phyloP scores from a whole-genome alignment of 2,113 vertebrate species.

The Dipodomys merriami region DNA sequence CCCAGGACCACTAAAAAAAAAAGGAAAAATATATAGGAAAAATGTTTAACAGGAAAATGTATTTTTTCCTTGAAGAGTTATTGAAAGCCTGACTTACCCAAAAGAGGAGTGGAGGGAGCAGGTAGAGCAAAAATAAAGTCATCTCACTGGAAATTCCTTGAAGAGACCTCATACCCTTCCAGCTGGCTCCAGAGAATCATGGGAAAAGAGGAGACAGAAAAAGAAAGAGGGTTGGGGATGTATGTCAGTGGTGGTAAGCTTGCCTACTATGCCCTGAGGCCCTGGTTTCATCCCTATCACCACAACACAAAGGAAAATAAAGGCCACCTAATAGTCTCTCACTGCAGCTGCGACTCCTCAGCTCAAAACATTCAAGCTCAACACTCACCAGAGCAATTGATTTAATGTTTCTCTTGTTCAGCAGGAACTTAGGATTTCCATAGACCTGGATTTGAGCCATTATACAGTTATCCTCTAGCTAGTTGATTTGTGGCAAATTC shows the following conservation, averaged over 20 bases:
- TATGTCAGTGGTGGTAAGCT: background rate
- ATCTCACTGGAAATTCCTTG: background rate
- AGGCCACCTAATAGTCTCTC: background rate
- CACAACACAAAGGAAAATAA: background rate
- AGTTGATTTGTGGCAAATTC: background rate
- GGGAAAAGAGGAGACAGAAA: background rate
- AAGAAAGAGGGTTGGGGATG: background rate
- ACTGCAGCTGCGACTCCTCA: background rate
- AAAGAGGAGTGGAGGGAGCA: background rate
- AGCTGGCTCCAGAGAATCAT: background rate
- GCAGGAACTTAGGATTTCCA: background rate
- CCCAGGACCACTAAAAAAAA: too few species aligned
- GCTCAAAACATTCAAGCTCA: background rate
- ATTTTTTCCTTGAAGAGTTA: background rate
- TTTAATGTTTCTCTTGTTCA: background rate
- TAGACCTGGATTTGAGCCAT: background rate
- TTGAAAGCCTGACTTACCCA: background rate
- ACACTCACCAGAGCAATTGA: background rate
- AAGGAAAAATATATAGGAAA: too few species aligned
- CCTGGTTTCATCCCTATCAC: background rate
- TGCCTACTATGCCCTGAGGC: background rate
- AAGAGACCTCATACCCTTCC: background rate
- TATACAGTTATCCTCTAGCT: background rate
- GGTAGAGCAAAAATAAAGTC: background rate
- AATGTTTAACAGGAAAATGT: too few species aligned